Evolutionary conservation across 2,113 vertebrate species (phyloP).

Genomic region (Craseonycteris thonglongyai): DNA sequence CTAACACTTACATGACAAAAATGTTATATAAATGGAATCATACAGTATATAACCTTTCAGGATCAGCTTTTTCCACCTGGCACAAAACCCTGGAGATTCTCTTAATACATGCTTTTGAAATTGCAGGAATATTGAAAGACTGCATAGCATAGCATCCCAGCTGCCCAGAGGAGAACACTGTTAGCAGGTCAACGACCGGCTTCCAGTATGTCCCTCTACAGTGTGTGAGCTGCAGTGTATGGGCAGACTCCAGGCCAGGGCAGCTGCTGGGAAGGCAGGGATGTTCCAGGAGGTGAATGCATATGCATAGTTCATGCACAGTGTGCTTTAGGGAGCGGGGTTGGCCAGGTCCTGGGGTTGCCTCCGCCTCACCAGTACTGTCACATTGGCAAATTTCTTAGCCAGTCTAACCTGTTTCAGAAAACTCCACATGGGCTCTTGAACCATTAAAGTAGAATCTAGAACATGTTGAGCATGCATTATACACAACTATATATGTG

Average conservation of each 20-base stretch:
- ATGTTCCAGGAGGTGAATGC: rapidly evolving
- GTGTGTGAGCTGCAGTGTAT: not conserved
- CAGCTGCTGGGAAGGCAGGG: not conserved
- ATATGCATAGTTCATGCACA: rapidly evolving
- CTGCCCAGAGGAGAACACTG: not conserved
- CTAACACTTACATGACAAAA: not conserved
- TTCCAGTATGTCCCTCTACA: not conserved
- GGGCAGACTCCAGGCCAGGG: not conserved
- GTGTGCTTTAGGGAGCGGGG: not conserved
- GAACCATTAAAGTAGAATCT: not conserved
- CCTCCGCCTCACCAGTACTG: not conserved
- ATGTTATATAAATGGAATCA: rapidly evolving
- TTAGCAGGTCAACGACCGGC: not conserved
- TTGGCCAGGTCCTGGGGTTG: not conserved
- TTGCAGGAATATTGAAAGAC: not conserved
- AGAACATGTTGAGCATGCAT: rapidly evolving
- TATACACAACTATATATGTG: rapidly evolving
- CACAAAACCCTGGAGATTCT: not conserved
- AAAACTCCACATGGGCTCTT: not conserved
- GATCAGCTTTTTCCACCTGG: not conserved
- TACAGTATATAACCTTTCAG: rapidly evolving
- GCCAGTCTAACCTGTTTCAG: not conserved
- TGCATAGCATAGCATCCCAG: not conserved
- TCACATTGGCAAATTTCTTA: not conserved
- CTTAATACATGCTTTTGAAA: not conserved